A percentile compares a stretch with the other conserved stretches of the same genome.
Conservation (phyloP, 2,113 vertebrate species). For the rat (Rattus norvegicus) region DNA sequence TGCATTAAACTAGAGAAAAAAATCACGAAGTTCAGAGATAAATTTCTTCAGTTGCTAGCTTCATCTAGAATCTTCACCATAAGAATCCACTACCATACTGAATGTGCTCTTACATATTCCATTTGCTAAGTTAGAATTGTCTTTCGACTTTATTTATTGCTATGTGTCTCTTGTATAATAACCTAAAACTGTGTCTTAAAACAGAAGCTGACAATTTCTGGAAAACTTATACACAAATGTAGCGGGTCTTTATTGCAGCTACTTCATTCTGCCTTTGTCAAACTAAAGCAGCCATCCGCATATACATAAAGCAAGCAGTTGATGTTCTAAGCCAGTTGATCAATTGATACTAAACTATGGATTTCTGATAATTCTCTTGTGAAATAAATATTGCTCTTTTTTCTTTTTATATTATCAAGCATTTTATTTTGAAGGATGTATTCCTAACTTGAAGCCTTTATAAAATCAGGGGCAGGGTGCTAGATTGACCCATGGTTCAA, state of each 20-base stretch:
- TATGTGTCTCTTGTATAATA: not conserved
- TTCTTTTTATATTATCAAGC: not conserved
- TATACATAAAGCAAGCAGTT: not conserved
- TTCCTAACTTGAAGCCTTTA: not conserved
- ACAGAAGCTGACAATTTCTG: not conserved
- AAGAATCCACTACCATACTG: not conserved
- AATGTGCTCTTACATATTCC: not conserved
- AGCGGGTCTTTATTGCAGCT: not conserved
- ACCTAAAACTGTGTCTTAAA: not conserved
- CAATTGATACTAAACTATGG: not conserved
- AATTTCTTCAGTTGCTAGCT: not conserved
- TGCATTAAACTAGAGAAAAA: slow-evolving; percentile 17
- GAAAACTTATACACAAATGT: not conserved
- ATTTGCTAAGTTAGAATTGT: not conserved
- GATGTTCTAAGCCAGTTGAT: not conserved
- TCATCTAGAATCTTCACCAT: slow-evolving; percentile 7
- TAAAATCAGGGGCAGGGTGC: not conserved
- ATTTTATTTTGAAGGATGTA: not conserved
- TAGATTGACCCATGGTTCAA: not conserved
- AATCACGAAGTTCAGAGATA: not conserved
- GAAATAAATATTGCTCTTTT: not conserved
- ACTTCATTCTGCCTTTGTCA: not conserved
- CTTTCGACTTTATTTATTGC: not conserved
- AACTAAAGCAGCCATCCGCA: not conserved
- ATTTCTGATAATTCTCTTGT: not conserved